A percentile compares a stretch with the other conserved stretches of the same genome.
Conservation (phyloP, 2,113 vertebrate genomes). For the Larimichthys polyactis region DNA sequence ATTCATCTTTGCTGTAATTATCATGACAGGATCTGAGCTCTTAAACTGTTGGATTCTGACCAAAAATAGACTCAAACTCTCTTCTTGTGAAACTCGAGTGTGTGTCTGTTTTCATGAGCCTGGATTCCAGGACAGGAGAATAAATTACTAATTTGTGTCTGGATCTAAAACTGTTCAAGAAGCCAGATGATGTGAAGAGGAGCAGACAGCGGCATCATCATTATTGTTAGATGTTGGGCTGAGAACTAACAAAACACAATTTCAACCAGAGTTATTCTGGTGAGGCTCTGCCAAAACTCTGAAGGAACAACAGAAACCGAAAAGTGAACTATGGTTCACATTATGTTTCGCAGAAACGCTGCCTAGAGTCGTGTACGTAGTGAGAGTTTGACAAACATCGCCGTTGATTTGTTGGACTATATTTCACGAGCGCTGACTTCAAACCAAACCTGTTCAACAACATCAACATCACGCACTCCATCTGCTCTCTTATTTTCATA, state of each 20-base stretch:
- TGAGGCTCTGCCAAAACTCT: constrained; percentile 5
- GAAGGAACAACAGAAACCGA: constrained; percentile 2
- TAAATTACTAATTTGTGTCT: constrained; percentile 3
- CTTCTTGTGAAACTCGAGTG: not conserved
- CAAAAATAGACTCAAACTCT: not conserved
- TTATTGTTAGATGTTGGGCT: not conserved
- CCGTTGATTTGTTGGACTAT: constrained; percentile 10
- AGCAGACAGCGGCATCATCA: constrained; percentile 39
- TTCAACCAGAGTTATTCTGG: constrained; percentile 12
- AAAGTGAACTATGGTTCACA: constrained; percentile 6
- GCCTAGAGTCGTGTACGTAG: constrained; percentile 9
- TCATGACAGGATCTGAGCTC: constrained; percentile 54
- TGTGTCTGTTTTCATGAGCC: constrained; percentile 14
- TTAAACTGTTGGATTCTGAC: constrained; percentile 41
- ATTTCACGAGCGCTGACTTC: constrained; percentile 34
- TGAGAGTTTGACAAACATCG: constrained; percentile 35
- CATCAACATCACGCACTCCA: constrained; percentile 38
- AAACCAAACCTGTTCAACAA: constrained; percentile 24
- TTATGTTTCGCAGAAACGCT: constrained; percentile 22
- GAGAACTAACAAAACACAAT: constrained; percentile 17
- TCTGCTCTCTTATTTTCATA: constrained; percentile 30
- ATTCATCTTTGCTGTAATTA: constrained; percentile 63
- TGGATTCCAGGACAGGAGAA: constrained; percentile 1
- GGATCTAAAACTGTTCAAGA: constrained; percentile 39
- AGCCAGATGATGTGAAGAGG: constrained; percentile 38